Evolutionary conservation across 1,140 invertebrate species (phyloP).

Genomic region (Drosophila saltans): DNA sequence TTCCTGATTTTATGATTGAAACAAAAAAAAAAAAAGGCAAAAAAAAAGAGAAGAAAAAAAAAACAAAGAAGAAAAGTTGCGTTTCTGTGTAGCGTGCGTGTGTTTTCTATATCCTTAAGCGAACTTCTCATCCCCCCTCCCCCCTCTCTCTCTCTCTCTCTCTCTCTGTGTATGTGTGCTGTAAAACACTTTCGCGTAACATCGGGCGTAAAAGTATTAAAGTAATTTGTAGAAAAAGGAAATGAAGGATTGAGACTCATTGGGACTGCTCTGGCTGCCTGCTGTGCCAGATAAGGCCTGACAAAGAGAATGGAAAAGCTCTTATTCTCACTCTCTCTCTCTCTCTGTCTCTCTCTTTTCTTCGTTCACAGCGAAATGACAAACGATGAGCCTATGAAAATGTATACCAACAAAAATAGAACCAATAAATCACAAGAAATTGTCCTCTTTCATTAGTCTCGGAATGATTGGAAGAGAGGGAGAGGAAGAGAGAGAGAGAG

Average conservation of each 20-base stretch:
- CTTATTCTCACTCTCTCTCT: neutral
- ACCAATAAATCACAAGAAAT: conserved; percentile 64
- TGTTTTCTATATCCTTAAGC: neutral
- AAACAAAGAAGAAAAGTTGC: neutral
- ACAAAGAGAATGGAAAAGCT: conserved; percentile 35
- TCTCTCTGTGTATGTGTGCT: conserved; percentile 40
- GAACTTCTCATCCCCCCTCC: neutral
- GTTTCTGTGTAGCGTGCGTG: neutral
- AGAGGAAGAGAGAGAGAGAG: too few relatives aligned
- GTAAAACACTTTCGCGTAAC: conserved; percentile 69
- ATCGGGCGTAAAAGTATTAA: conserved; percentile 74
- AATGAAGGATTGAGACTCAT: conserved; percentile 21
- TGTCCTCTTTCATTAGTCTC: conserved; percentile 45
- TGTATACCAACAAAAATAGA: conserved; percentile 35
- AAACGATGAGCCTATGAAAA: conserved; percentile 52
- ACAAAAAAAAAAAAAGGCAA: conserved; percentile 62
- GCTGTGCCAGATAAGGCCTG: conserved; percentile 66
- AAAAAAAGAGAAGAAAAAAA: conserved; percentile 20
- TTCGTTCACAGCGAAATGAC: conserved; percentile 42
- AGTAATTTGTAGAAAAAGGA: conserved; percentile 71
- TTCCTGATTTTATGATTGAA: conserved; percentile 81
- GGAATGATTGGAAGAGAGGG: neutral
- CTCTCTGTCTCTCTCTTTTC: conserved; percentile 15
- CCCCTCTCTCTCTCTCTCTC: conserved; percentile 18
- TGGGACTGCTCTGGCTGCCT: conserved; percentile 30